Conservation (phyloP, 2,888 invertebrate species). For the Caenorhabditis angaria region DNA sequence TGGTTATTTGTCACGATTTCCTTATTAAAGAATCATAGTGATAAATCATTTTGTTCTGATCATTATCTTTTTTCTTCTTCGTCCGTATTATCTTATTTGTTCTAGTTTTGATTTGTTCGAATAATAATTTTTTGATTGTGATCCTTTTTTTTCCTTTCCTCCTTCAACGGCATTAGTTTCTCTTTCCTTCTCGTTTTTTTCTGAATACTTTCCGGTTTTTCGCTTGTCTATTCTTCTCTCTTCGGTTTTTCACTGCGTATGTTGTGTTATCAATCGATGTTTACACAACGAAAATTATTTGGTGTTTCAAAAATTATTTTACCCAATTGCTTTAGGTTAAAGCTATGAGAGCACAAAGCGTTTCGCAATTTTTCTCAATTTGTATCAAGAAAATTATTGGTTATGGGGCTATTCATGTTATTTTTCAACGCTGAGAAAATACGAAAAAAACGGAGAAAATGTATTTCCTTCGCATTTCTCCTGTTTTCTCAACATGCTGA, state of each 20-base stretch:
- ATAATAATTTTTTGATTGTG: not conserved
- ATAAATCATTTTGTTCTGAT: not conserved
- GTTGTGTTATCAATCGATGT: not conserved
- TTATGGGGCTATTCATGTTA: no score
- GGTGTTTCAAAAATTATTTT: not conserved
- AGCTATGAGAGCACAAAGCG: no score
- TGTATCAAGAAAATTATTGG: no score
- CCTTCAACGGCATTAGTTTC: not conserved
- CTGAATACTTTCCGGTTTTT: slow-evolving; percentile 2
- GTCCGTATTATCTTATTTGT: not conserved
- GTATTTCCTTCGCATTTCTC: no score
- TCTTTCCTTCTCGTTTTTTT: not conserved
- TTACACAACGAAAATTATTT: slow-evolving; percentile 1
- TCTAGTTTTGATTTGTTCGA: not conserved
- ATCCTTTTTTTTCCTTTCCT: not conserved
- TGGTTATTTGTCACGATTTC: not conserved
- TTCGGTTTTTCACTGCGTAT: not conserved
- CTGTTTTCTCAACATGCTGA: no score
- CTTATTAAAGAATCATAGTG: not conserved
- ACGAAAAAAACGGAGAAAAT: no score
- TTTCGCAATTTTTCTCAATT: no score
- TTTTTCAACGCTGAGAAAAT: no score
- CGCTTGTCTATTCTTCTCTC: not conserved
- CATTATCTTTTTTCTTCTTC: not conserved
- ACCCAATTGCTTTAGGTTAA: no score